A percentile compares a stretch with the other conserved stretches of the same genome.
Conservation (phyloP, 2,113 vertebrate genomes). For the Connochaetes taurinus region DNA sequence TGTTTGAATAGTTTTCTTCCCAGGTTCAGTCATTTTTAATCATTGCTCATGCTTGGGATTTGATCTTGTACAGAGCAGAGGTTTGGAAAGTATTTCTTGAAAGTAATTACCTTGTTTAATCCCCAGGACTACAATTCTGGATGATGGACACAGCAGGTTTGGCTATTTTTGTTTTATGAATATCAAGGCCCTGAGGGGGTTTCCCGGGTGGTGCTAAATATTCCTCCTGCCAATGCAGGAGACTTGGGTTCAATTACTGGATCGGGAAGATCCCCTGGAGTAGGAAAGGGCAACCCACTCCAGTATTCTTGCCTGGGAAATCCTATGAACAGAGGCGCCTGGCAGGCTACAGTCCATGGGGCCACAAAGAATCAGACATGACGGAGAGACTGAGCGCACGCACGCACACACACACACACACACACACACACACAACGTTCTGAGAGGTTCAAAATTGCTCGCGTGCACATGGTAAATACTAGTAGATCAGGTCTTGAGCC, state of each 20-base stretch:
- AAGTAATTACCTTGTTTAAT: neutral
- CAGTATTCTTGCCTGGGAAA: neutral
- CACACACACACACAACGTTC: neutral
- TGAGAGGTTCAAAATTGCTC: neutral
- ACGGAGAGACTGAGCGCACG: rapidly evolving
- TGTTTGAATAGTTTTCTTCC: constrained; percentile 33
- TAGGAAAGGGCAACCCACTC: neutral
- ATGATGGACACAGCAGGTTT: neutral
- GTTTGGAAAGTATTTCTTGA: neutral
- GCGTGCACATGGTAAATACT: neutral
- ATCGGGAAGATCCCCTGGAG: neutral
- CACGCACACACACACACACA: neutral
- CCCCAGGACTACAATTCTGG: neutral
- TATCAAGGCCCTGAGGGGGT: neutral
- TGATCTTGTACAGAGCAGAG: neutral
- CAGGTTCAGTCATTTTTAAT: neutral
- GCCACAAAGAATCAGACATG: neutral
- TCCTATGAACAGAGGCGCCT: neutral
- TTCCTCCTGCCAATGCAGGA: neutral
- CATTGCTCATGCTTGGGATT: neutral
- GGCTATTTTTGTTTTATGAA: neutral
- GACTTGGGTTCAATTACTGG: neutral
- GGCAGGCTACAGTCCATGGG: neutral
- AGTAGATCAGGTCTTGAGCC: neutral
- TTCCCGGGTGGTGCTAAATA: neutral